These are phyloP conservation scores for Cynopterus brachyotis DNA, from an alignment of 2,113 vertebrate genomes.

Conservation along the genomic window DNA sequence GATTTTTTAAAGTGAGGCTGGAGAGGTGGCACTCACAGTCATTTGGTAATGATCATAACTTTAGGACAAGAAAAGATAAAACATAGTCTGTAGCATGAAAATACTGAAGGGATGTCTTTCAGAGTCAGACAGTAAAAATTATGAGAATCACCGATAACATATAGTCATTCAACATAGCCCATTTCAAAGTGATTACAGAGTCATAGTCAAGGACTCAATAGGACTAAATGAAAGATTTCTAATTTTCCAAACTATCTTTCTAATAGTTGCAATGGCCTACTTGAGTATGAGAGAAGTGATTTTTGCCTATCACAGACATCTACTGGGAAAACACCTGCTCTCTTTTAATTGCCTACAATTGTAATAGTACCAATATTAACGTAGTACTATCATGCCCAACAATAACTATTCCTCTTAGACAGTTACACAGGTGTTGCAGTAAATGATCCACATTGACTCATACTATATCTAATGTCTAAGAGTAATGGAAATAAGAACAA, in stretches of 20 bases:
- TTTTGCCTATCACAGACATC: conserved; percentile 15
- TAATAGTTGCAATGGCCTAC: background rate
- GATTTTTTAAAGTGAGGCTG: background rate
- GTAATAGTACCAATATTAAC: background rate
- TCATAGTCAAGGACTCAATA: background rate
- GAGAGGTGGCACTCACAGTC: background rate
- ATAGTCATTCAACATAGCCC: background rate
- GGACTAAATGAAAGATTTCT: background rate
- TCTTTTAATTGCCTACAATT: background rate
- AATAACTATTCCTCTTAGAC: background rate
- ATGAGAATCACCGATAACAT: background rate
- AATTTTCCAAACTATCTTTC: background rate
- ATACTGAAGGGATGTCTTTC: background rate
- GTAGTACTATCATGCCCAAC: background rate
- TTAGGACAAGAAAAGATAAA: background rate
- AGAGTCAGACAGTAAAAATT: background rate
- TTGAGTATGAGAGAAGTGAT: background rate
- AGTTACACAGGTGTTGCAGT: background rate
- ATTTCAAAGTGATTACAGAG: background rate
- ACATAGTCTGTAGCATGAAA: background rate
- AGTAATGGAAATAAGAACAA: background rate
- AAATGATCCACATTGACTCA: background rate
- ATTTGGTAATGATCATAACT: background rate
- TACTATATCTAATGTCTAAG: background rate
- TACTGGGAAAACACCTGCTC: conserved; percentile 35